Evolutionary conservation across 2,113 vertebrate genomes (phyloP), one percentile per base, ranked within the genome.

Genomic region (Zootoca vivipara): DNA sequence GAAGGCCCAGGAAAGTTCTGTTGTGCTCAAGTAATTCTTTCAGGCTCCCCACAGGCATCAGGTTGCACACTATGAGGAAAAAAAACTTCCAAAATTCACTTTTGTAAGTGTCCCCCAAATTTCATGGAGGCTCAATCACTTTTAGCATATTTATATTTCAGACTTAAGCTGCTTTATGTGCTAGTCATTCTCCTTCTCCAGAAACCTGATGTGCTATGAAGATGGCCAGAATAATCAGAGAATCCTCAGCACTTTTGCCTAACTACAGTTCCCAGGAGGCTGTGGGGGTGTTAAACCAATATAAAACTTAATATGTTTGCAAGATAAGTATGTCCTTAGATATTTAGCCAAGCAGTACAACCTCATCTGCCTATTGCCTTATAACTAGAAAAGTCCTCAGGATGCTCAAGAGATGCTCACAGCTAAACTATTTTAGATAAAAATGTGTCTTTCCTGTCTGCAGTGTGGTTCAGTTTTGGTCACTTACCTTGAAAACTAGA

Each of bases 401-500:
- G 40, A 65, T 30, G 26, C 16, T 69, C 22, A 24, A 28, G 13
- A 7, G 26, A n/a, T 28, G 15, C 33, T 87, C 8, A 38, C 64
- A 38, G 28, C n/a, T 12, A 56, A 70, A 26, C 80, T 81, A 8
- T 67, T n/a, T 77, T 46, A 56, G 33, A 69, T 28, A 1, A 69
- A 70, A 56, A 58, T 30, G 18, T 67, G 15, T 15, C 33, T 70
- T 87, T 87, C 10, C 70, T 82, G 38, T 75, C 78, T 58, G 24
- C n/a, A 87, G 8, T 65, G 56, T 82, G 79, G 69, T 74, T 65
- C 35, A 10, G 22, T 40, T 62, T 64, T 79, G 6, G 38, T 5
- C 30, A 40, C 86, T 82, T 88, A 88, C 86, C 86, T 82, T 88
- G 80, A 75, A 88, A 88, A 46, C 35, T 75, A 28, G 86, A 82